phyloP scores from a whole-genome alignment of 2,888 invertebrate genomes.

The Drosophila kokeensis region DNA sequence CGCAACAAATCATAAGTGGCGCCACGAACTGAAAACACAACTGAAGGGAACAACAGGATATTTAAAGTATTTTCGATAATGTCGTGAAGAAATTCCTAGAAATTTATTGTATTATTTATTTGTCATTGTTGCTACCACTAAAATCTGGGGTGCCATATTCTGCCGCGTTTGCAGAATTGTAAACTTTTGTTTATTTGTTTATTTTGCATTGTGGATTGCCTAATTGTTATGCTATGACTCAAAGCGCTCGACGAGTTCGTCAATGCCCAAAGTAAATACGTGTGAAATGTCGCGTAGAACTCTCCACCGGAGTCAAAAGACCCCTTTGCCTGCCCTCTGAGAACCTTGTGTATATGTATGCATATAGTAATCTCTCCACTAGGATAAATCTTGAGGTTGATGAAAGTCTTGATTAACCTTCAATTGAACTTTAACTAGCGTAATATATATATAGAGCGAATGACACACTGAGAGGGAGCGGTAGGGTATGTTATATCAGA shows the following conservation, averaged over 20 bases:
- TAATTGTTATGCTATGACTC: slow-evolving; percentile 48
- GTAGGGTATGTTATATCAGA: neutral
- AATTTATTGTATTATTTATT: neutral
- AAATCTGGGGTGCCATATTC: neutral
- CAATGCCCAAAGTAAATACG: slow-evolving; percentile 15
- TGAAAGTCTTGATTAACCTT: slow-evolving; percentile 37
- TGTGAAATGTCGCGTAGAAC: slow-evolving; percentile 24
- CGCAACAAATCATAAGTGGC: neutral
- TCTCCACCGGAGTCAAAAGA: neutral
- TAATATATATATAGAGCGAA: neutral
- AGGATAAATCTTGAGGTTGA: neutral
- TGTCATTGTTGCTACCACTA: slow-evolving; percentile 25
- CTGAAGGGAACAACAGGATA: neutral
- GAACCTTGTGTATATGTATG: neutral
- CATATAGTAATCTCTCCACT: neutral
- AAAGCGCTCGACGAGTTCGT: neutral
- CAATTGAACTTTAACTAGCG: slow-evolving; percentile 51
- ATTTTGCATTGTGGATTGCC: slow-evolving; percentile 37
- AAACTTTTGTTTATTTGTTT: slow-evolving; percentile 52
- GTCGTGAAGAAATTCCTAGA: neutral
- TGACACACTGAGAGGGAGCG: too few species aligned
- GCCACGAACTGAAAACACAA: neutral
- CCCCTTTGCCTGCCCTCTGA: neutral
- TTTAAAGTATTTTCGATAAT: neutral
- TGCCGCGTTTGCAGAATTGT: slow-evolving; percentile 63